Conservation (phyloP, 2,888 invertebrate genomes). For the Tenthredo notha region DNA sequence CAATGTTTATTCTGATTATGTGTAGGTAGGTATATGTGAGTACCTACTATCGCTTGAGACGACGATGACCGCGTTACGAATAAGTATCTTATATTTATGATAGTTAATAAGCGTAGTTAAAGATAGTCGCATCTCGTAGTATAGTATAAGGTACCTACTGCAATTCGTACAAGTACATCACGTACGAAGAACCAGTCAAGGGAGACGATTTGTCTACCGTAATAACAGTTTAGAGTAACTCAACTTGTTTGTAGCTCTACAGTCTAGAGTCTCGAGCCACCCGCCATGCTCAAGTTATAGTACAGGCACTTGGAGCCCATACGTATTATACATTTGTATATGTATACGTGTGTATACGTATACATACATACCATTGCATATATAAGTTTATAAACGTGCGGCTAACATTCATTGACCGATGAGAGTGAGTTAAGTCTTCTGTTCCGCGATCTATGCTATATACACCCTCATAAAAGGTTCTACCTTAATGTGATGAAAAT, state of each 20-base stretch:
- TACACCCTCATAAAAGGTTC: not conserved
- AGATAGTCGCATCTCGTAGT: not conserved
- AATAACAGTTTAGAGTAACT: conserved; percentile 48
- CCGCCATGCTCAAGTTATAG: not conserved
- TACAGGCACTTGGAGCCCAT: conserved; percentile 6
- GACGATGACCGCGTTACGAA: conserved; percentile 15
- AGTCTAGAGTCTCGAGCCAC: conserved; percentile 26
- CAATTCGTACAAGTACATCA: conserved; percentile 37
- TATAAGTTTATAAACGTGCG: conserved; percentile 22
- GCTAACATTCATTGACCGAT: conserved; percentile 35
- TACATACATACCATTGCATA: not conserved
- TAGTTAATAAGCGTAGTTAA: conserved; percentile 4
- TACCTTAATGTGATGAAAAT: not conserved
- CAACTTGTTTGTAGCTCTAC: conserved; percentile 31
- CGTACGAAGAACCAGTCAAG: conserved; percentile 33
- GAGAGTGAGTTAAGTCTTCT: not conserved
- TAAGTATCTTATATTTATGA: conserved; percentile 1
- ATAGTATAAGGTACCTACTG: not conserved
- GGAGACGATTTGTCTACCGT: conserved; percentile 40
- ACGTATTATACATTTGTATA: conserved; percentile 17
- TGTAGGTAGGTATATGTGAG: not conserved
- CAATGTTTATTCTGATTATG: not conserved
- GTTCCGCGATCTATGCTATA: not conserved
- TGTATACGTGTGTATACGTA: not conserved
- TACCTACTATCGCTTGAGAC: not conserved